Conservation (phyloP, 2,113 vertebrate genomes). For the Astur gentilis region DNA sequence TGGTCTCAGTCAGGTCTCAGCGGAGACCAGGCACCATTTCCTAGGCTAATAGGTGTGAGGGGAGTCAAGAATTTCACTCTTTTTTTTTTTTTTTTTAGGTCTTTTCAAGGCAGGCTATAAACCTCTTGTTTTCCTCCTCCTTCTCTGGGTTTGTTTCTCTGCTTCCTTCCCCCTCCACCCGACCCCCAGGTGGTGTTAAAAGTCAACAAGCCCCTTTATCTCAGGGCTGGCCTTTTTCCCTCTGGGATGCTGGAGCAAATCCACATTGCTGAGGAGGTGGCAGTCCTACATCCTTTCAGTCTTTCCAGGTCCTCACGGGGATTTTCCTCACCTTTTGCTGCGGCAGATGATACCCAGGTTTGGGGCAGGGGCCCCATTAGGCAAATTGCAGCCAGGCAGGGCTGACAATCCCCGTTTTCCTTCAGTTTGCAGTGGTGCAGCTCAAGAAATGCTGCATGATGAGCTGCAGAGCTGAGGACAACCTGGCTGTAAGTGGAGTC, state of each 20-base stretch:
- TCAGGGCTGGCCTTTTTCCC: neutral
- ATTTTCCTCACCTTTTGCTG: neutral
- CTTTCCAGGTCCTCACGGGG: neutral
- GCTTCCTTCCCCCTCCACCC: neutral
- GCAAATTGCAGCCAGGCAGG: neutral
- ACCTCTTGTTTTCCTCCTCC: slow-evolving; percentile 8
- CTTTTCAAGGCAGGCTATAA: slow-evolving; percentile 51
- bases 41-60: slow-evolving; percentile 62
- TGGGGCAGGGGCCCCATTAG: neutral
- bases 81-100: neutral
- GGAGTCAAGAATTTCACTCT: slow-evolving; percentile 36
- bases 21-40: slow-evolving; percentile 70
- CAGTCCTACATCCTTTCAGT: neutral
- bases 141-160: neutral
- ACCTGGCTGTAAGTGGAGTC: too few species aligned
- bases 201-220: neutral
- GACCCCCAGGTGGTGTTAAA: slow-evolving; percentile 3
- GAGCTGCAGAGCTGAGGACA: neutral
- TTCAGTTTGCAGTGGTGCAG: neutral
- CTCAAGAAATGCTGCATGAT: neutral
- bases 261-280: neutral
- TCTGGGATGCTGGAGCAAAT: neutral
- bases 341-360: neutral
- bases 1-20: slow-evolving; percentile 78
- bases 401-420: neutral